These are phyloP conservation scores for Priocnemis perturbator DNA, from an alignment of 2,888 invertebrate species.

Conservation along the genomic window DNA sequence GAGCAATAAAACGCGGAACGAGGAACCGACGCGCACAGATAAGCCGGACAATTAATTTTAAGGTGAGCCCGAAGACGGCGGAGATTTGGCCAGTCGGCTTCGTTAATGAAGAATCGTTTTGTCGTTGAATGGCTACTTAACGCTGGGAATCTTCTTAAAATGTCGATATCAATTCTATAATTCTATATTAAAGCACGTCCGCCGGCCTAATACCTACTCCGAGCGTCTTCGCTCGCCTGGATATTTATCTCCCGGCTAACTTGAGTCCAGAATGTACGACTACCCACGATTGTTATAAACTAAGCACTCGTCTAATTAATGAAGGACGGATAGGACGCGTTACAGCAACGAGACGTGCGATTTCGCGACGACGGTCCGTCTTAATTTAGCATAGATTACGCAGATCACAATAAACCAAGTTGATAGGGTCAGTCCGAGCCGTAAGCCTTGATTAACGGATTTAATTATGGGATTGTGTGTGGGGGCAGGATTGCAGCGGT, in stretches of 20 bases:
- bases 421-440: constrained; percentile 73
- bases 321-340: constrained; percentile 36
- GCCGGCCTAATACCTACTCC: no score
- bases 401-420: constrained; percentile 75
- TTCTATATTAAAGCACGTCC: no score
- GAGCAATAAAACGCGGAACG: constrained; percentile 50
- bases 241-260: no score
- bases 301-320: constrained; percentile 48
- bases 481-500: constrained; percentile 67
- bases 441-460: constrained; percentile 76
- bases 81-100: constrained; percentile 48
- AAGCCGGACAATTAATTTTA: constrained; percentile 70
- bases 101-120: constrained; percentile 45
- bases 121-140: constrained; percentile 36
- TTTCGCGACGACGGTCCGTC: constrained; percentile 64
- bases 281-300: constrained; percentile 20
- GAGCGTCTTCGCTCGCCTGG: no score
- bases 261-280: neutral
- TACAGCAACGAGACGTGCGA: constrained; percentile 56
- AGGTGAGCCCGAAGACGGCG: constrained; percentile 53
- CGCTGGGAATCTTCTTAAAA: constrained; percentile 19
- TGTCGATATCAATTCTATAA: no score
- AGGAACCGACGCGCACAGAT: constrained; percentile 63
- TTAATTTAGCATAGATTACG: constrained; percentile 73
- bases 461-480: constrained; percentile 73